Evolutionary conservation across 2,797 vertebrate genomes (phyloP), one percentile per base, ranked within the genome.

Genomic region (Arctocebus calabarensis): DNA sequence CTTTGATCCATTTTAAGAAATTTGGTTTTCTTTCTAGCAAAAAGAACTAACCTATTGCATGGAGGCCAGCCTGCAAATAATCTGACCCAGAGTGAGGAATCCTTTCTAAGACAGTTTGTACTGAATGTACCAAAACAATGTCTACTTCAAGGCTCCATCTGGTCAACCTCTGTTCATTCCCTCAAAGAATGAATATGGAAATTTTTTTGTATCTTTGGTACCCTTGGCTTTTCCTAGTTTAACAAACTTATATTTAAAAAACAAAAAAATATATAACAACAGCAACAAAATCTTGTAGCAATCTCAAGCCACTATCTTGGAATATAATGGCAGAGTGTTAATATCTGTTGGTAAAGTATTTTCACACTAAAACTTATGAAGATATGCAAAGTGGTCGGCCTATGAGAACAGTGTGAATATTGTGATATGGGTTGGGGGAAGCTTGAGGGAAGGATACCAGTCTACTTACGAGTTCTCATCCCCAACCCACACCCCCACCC

Each of bases 201-300:
- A 97, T 62, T 7, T 34, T 93, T 84, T 79, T 48, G 48, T 27
- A 55, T 75, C 32, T 64, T 81, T 55, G 89, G 29, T 27, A 11
- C 70, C 45, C 62, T 90, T 66, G 62, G 37, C 32, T 64, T 62
- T 94, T 57, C 84, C 52, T 86, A 37, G 78, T 88, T 82, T 75
- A 88, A 40, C n/a, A 74, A 32, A 86, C 20, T 57, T 17, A 29
- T 45, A 52, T 70, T 87, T 85, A 74, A 64, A 86, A 37, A 55
- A 32, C 37, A 82, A 57, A 37, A 48, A 94, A 62, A 79, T 75
- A 68, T 74, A 14, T 77, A 84, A 73, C 34, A 27, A 70, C 62
- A 79, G 71, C 11, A 52, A 70, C 70, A 75, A 82, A 43, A 62
- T 57, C 45, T 83, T 74, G 23, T 88, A 62, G 27, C 90, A 92